These are phyloP conservation scores for Lasioglossum vierecki DNA, from an alignment of 2,888 invertebrate genomes.

Conservation along the genomic window DNA sequence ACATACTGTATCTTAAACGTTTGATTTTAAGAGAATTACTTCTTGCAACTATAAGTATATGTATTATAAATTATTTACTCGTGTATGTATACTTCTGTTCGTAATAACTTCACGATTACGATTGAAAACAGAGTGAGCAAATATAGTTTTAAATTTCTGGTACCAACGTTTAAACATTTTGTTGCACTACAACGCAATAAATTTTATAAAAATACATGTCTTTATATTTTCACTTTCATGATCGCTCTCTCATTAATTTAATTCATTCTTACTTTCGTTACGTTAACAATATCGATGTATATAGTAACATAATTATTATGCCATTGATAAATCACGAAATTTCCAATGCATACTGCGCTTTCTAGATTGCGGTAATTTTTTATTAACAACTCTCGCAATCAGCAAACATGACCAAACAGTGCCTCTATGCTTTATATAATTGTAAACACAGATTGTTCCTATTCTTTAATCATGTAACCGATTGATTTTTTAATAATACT, in stretches of 20 bases:
- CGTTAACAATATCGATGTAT: neutral
- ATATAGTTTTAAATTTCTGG: neutral
- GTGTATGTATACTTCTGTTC: neutral
- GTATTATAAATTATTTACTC: neutral
- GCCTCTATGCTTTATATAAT: constrained; percentile 65
- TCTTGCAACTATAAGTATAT: constrained; percentile 8
- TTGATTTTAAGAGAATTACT: neutral
- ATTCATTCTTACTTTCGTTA: neutral
- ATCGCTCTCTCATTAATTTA: neutral
- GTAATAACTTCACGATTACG: neutral
- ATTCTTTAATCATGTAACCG: constrained; percentile 48
- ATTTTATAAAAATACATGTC: constrained; percentile 8
- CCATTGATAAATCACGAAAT: constrained; percentile 6
- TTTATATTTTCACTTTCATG: neutral
- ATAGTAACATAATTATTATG: neutral
- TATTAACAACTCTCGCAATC: constrained; percentile 44
- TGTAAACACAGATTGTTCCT: constrained; percentile 59
- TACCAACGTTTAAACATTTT: neutral
- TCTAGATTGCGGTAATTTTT: constrained; percentile 28
- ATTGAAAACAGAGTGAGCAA: neutral
- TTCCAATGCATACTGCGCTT: constrained; percentile 16
- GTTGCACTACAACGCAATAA: neutral
- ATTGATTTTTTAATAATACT: constrained; percentile 36
- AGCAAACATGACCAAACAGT: constrained; percentile 63
- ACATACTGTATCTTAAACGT: neutral